Percentiles rank a stretch among this genome's conserved stretches.
phyloP scores from a whole-genome alignment of 1,140 invertebrate genomes.

The Tetramorium alpestre region DNA sequence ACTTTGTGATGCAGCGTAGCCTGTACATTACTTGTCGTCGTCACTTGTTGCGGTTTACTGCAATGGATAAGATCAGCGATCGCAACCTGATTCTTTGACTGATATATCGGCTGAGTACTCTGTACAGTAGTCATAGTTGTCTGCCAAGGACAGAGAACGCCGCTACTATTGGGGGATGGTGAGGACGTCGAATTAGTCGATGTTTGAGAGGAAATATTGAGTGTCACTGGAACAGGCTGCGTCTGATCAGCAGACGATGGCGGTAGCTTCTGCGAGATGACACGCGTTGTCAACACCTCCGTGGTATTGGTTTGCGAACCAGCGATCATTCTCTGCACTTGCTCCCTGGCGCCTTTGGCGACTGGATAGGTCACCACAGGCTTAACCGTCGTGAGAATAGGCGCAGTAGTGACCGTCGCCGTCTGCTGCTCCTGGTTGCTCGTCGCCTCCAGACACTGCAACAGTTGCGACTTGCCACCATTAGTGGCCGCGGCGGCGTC shows the following conservation, averaged over 20 bases:
- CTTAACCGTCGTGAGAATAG: slow-evolving; percentile 56
- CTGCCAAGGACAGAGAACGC: slow-evolving; percentile 59
- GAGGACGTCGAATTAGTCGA: slow-evolving; percentile 62
- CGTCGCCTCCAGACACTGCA: slow-evolving; percentile 56
- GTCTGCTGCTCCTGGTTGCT: neutral
- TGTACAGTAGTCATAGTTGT: slow-evolving; percentile 37
- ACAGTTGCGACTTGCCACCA: slow-evolving; percentile 42
- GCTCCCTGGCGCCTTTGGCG: slow-evolving; percentile 63
- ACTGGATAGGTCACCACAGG: slow-evolving; percentile 71
- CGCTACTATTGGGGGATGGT: slow-evolving; percentile 51
- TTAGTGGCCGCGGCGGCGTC: neutral
- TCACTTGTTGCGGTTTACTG: slow-evolving; percentile 50
- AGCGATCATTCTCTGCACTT: slow-evolving; percentile 56
- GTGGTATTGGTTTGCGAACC: slow-evolving; percentile 74
- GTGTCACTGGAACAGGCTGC: slow-evolving; percentile 6
- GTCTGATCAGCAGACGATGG: slow-evolving; percentile 25
- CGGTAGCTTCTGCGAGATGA: slow-evolving; percentile 72
- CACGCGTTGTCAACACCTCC: slow-evolving; percentile 71
- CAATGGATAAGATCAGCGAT: slow-evolving; percentile 17
- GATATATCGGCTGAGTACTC: slow-evolving; percentile 41
- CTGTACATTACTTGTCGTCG: slow-evolving; percentile 33
- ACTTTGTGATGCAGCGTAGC: slow-evolving; percentile 53
- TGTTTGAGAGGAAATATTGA: slow-evolving; percentile 53
- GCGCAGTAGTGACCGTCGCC: slow-evolving; percentile 4
- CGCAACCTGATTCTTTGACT: slow-evolving; percentile 48